Conservation (phyloP, 2,888 invertebrate genomes). For the Sarcophaga rosellei region DNA sequence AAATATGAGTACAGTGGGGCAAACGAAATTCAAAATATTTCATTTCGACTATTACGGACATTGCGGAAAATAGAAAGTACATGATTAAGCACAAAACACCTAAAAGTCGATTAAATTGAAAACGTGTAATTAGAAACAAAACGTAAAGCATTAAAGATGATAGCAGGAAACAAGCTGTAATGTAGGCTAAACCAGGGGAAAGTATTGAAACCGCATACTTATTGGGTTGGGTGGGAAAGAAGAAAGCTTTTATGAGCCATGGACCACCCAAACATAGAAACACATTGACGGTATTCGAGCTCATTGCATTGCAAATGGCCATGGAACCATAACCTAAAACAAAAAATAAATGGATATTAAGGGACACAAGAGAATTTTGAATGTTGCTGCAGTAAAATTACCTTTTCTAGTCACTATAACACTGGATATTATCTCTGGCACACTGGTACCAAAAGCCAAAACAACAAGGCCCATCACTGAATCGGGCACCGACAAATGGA, state of each 20-base stretch:
- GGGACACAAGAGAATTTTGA: neutral
- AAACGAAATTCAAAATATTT: conserved; percentile 79
- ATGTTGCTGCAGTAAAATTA: no score
- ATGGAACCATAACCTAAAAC: conserved; percentile 82
- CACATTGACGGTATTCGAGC: conserved; percentile 92
- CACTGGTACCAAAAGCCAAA: conserved; percentile 91
- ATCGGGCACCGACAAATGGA: conserved; percentile 90
- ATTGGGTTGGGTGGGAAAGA: conserved; percentile 82
- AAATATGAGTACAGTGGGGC: conserved; percentile 23
- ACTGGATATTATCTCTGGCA: conserved; percentile 93
- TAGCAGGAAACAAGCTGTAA: conserved; percentile 82
- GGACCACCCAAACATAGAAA: conserved; percentile 89
- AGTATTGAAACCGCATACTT: conserved; percentile 32
- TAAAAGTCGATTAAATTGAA: conserved; percentile 87
- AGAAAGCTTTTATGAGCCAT: conserved; percentile 87
- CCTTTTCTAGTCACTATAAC: conserved; percentile 90
- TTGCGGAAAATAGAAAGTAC: conserved; percentile 85
- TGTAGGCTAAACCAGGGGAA: conserved; percentile 46
- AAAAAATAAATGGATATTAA: neutral
- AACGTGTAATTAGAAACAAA: conserved; percentile 86
- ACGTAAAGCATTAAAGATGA: conserved; percentile 87
- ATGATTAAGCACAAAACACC: conserved; percentile 86
- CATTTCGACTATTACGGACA: conserved; percentile 89
- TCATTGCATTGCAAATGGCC: conserved; percentile 90
- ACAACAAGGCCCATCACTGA: conserved; percentile 93